A percentile compares a stretch with the other conserved stretches of the same genome.
These are phyloP conservation scores for Eristalis pertinax DNA, from an alignment of 2,888 invertebrate species.

Conservation along the genomic window DNA sequence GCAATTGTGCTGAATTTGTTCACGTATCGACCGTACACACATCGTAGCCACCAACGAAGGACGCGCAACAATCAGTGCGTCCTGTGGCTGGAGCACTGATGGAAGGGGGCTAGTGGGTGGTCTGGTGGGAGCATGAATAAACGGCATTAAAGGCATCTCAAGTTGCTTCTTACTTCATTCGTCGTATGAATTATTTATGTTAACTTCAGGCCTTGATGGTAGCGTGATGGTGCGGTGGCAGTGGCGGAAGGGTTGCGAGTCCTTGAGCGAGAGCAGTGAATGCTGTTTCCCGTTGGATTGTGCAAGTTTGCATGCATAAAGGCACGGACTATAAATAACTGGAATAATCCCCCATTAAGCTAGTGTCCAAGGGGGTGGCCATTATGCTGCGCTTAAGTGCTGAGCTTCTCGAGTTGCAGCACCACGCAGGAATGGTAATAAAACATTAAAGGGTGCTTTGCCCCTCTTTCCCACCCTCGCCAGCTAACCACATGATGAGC, in stretches of 20 bases:
- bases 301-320: slow-evolving; percentile 37
- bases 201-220: slow-evolving; percentile 15
- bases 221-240: background rate
- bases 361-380: background rate
- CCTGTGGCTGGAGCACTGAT: background rate
- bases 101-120: background rate
- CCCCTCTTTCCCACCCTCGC: slow-evolving; percentile 14
- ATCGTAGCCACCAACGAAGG: slow-evolving; percentile 9
- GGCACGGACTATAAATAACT: slow-evolving; percentile 48
- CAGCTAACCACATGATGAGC: background rate
- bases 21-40: background rate
- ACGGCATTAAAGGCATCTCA: slow-evolving; percentile 17
- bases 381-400: slow-evolving; percentile 41
- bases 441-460: slow-evolving; percentile 40
- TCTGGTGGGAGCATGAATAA: background rate
- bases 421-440: slow-evolving; percentile 22
- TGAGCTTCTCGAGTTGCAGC: slow-evolving; percentile 43
- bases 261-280: slow-evolving; percentile 36
- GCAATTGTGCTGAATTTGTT: background rate
- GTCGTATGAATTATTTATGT: slow-evolving; percentile 49
- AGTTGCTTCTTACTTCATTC: slow-evolving; percentile 6
- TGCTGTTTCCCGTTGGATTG: slow-evolving; percentile 48
- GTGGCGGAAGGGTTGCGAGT: slow-evolving; percentile 1
- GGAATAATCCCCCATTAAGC: slow-evolving; percentile 19
- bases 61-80: slow-evolving; percentile 18